phyloP scores from a whole-genome alignment of 1,140 invertebrate species.

The Tigriopus japonicus region DNA sequence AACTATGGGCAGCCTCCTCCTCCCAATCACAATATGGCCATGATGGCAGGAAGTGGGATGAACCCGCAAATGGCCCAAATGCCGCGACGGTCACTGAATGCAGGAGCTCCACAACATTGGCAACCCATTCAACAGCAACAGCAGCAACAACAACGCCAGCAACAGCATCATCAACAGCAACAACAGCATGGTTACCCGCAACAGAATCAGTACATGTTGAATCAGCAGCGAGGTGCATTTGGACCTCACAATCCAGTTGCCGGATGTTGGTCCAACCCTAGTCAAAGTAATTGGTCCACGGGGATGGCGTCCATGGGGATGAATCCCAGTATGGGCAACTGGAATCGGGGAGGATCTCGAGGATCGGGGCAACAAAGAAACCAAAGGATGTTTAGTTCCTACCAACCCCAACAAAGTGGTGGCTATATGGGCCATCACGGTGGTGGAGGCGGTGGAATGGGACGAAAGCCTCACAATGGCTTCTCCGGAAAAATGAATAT shows the following conservation, averaged over 20 bases:
- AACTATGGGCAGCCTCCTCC: too few species aligned
- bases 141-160: neutral
- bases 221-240: neutral
- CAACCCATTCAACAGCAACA: neutral
- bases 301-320: neutral
- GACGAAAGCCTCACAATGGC: too few species aligned
- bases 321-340: neutral
- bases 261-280: neutral
- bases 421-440: neutral
- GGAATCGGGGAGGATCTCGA: neutral
- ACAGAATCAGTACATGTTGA: too few species aligned
- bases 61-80: too few species aligned
- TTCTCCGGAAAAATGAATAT: too few species aligned
- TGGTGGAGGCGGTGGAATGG: neutral
- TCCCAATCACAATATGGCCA: too few species aligned
- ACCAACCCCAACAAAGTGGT: neutral
- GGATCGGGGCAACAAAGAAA: neutral
- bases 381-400: neutral
- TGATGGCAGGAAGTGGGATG: too few species aligned
- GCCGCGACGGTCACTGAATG: neutral
- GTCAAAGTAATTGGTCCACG: neutral
- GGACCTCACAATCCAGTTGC: neutral
- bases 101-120: neutral
- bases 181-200: too few species aligned
- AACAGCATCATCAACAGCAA: neutral